Percentiles rank a stretch among this genome's conserved stretches.
Conservation (phyloP, 2,888 invertebrate genomes). For the Mayetiola destructor region DNA sequence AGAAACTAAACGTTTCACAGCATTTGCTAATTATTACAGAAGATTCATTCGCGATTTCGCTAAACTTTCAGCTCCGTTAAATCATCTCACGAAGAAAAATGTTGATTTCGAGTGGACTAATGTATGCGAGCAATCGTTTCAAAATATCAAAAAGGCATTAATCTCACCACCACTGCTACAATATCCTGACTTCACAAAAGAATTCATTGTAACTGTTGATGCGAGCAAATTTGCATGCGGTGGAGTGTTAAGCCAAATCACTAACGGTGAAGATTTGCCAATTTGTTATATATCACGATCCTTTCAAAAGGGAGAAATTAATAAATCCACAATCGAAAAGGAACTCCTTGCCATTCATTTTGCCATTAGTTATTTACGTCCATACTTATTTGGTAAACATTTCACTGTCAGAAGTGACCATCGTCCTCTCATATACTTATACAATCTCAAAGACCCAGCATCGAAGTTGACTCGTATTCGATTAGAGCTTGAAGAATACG, state of each 20-base stretch:
- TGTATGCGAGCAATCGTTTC: not conserved
- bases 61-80: constrained; percentile 23
- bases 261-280: constrained; percentile 14
- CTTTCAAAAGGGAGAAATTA: constrained; percentile 21
- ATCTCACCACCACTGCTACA: not conserved
- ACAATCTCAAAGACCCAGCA: constrained; percentile 21
- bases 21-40: constrained; percentile 26
- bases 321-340: constrained; percentile 22
- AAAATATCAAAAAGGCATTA: not conserved
- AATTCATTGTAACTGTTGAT: not conserved
- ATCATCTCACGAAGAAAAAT: constrained; percentile 17
- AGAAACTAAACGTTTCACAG: constrained; percentile 23
- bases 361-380: constrained; percentile 21
- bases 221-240: not conserved
- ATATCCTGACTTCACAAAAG: not conserved
- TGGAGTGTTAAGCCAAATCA: not conserved
- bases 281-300: constrained; percentile 18
- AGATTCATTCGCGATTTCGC: constrained; percentile 24
- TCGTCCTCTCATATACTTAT: constrained; percentile 21
- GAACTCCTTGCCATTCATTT: constrained; percentile 21
- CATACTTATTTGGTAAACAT: constrained; percentile 18
- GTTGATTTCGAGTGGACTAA: not conserved
- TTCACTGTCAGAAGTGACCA: constrained; percentile 21
- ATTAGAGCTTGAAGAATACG: constrained; percentile 21
- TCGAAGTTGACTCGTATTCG: constrained; percentile 23